These are phyloP conservation scores for Mystacides longicornis DNA, from an alignment of 2,888 invertebrate genomes.

Conservation along the genomic window DNA sequence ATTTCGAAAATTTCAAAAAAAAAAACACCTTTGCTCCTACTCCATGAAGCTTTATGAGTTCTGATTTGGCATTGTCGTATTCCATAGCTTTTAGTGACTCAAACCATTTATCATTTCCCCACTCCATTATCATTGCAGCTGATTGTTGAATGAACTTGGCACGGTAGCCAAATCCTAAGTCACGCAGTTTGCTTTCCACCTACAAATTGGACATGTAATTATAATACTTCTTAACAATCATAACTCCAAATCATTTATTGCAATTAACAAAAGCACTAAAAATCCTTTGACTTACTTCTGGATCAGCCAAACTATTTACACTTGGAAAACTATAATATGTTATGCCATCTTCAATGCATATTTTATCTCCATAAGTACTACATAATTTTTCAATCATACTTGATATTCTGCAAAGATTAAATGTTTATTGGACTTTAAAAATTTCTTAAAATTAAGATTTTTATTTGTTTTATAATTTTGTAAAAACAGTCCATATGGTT, in stretches of 20 bases:
- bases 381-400: constrained; percentile 88
- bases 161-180: constrained; percentile 79
- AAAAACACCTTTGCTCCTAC: constrained; percentile 93
- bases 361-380: constrained; percentile 66
- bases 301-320: constrained; percentile 52
- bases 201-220: constrained; percentile 27
- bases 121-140: constrained; percentile 58
- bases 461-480: too few relatives aligned
- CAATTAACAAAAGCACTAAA: neutral
- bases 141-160: constrained; percentile 78
- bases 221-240: neutral
- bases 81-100: constrained; percentile 54
- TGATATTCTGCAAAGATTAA: constrained; percentile 59
- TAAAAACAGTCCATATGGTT: too few relatives aligned
- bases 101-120: constrained; percentile 71
- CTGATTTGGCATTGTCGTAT: constrained; percentile 65
- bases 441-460: too few relatives aligned
- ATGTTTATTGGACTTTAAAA: too few relatives aligned
- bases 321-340: constrained; percentile 75
- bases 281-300: constrained; percentile 40
- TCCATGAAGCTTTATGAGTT: constrained; percentile 74
- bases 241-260: neutral
- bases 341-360: constrained; percentile 57
- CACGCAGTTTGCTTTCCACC: constrained; percentile 65
- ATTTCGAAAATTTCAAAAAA: too few relatives aligned